phyloP scores from a whole-genome alignment of 2,888 invertebrate species.

The Orchestes rusci region DNA sequence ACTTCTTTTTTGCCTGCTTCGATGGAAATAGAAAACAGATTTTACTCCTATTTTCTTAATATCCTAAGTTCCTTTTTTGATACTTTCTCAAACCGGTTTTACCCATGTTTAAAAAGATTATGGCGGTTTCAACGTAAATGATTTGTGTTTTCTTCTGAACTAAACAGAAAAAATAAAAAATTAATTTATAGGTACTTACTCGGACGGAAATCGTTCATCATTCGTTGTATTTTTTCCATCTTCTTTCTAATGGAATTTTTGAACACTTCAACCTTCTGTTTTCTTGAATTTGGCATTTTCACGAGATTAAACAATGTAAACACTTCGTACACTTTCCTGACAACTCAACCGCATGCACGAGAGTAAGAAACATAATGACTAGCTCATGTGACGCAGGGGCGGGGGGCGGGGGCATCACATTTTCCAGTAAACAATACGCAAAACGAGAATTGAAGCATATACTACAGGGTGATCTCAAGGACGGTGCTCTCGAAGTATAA shows the following conservation, averaged over 20 bases:
- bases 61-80: no score
- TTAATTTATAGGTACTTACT: not conserved
- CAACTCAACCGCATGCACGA: no score
- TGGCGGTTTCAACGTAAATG: not conserved
- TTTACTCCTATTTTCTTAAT: no score
- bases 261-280: not conserved
- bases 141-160: not conserved
- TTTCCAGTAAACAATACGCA: conserved; percentile 4
- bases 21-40: no score
- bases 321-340: no score
- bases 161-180: not conserved
- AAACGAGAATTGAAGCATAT: not conserved
- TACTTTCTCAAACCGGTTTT: no score
- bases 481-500: conserved; percentile 9
- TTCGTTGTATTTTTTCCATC: not conserved
- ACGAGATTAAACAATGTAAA: no score
- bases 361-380: conserved; percentile 7
- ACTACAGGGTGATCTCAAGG: conserved; percentile 6
- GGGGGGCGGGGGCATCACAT: not conserved
- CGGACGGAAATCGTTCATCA: not conserved
- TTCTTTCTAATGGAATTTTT: not conserved
- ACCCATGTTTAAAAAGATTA: not conserved
- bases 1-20: no score
- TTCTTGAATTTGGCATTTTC: conserved; percentile 1
- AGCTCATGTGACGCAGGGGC: not conserved